These are phyloP conservation scores for Luperina nickerlii DNA, from an alignment of 2,888 invertebrate species.

Conservation along the genomic window DNA sequence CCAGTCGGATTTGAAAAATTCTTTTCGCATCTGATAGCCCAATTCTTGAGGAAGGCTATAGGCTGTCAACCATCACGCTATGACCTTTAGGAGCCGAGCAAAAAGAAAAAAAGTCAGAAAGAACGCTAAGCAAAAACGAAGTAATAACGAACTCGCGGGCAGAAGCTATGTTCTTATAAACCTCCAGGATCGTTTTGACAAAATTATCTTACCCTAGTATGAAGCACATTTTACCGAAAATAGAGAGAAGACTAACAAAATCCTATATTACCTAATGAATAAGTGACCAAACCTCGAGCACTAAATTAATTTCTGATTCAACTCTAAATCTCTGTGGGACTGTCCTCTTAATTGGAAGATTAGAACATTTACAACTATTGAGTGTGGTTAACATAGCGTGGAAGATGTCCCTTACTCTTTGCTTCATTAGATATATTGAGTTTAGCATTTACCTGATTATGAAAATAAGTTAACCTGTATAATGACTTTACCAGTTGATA, in stretches of 20 bases:
- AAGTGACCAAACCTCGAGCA: conserved; percentile 10
- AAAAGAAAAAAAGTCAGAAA: too few relatives aligned
- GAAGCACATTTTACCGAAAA: neutral
- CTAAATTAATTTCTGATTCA: conserved; percentile 32
- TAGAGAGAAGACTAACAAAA: neutral
- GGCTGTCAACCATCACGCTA: too few relatives aligned
- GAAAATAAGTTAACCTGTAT: neutral
- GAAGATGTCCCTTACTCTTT: neutral
- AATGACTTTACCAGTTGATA: neutral
- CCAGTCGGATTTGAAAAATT: too few relatives aligned
- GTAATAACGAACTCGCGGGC: too few relatives aligned
- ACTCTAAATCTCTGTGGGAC: conserved; percentile 32
- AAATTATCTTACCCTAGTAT: neutral
- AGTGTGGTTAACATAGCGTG: conserved; percentile 9
- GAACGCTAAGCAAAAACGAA: too few relatives aligned
- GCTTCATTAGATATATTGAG: too few relatives aligned
- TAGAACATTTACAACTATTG: conserved; percentile 15
- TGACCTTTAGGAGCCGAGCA: too few relatives aligned
- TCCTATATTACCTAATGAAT: neutral
- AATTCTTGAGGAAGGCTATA: too few relatives aligned
- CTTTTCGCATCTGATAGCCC: too few relatives aligned
- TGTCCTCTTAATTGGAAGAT: conserved; percentile 28
- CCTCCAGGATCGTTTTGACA: neutral
- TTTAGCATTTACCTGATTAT: neutral
- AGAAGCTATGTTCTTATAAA: neutral